Percentiles rank a stretch among this genome's conserved stretches.
These are phyloP conservation scores for Lynx canadensis DNA, from an alignment of 2,113 vertebrate species.

Conservation along the genomic window DNA sequence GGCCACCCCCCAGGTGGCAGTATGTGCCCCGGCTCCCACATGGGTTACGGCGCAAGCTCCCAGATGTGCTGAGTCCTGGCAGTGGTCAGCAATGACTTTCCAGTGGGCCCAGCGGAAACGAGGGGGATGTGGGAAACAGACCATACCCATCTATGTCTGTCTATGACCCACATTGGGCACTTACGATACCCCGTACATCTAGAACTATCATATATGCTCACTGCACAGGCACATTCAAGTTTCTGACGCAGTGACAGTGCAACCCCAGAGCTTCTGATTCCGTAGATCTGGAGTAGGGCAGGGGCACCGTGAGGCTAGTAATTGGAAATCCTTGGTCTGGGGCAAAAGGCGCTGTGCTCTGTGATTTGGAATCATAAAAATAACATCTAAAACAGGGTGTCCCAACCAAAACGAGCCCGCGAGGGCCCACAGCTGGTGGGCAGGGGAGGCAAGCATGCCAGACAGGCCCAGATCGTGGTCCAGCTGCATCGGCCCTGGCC, in stretches of 20 bases:
- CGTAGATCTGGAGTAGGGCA: accelerated
- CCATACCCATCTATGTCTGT: accelerated
- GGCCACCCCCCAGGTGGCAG: not conserved
- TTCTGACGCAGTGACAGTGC: accelerated
- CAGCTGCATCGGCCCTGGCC: not conserved
- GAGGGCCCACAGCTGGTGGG: not conserved
- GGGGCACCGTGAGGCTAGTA: not conserved
- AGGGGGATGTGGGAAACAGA: not conserved
- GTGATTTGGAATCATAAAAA: not conserved
- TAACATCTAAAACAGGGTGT: not conserved
- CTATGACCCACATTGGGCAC: accelerated
- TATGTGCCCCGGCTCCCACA: accelerated
- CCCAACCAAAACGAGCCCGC: not conserved
- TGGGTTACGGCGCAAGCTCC: not conserved
- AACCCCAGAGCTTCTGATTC: not conserved
- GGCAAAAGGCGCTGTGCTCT: not conserved
- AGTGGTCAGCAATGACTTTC: accelerated
- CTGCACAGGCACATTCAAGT: accelerated
- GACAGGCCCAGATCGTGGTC: not conserved
- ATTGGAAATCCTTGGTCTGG: not conserved
- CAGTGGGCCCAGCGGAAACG: not conserved
- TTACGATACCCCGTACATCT: accelerated
- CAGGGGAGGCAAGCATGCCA: not conserved
- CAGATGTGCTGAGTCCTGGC: not conserved
- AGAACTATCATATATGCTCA: accelerated